These are phyloP conservation scores for Allobates femoralis DNA, from an alignment of 2,797 vertebrate genomes.

Conservation along the genomic window DNA sequence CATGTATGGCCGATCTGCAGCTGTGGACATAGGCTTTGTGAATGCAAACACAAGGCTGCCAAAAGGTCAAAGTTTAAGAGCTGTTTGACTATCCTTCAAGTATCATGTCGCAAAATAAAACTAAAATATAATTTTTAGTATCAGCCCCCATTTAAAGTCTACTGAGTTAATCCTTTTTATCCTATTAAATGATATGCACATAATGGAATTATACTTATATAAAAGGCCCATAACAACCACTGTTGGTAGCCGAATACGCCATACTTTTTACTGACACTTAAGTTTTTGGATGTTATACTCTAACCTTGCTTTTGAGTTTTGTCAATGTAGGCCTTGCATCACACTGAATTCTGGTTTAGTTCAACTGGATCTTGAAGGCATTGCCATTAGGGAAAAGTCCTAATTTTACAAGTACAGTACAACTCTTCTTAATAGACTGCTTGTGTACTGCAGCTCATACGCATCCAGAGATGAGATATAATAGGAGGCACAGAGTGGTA, in stretches of 20 bases:
- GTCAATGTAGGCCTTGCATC: too few species aligned
- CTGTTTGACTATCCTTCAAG: not conserved
- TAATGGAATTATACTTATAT: not conserved
- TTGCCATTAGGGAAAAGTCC: too few species aligned
- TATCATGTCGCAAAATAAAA: not conserved
- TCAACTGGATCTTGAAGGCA: too few species aligned
- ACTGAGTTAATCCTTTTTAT: not conserved
- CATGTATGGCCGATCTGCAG: not conserved
- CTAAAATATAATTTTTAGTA: not conserved
- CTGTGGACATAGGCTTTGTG: not conserved
- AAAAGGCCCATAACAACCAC: not conserved
- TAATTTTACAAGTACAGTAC: too few species aligned
- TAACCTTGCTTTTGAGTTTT: not conserved
- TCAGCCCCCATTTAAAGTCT: not conserved
- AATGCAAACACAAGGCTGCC: not conserved
- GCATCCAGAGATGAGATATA: not conserved
- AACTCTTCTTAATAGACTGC: too few species aligned
- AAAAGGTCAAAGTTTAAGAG: not conserved
- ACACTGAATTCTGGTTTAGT: too few species aligned
- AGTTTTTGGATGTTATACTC: not conserved
- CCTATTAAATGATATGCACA: not conserved
- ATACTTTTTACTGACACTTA: not conserved
- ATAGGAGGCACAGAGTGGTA: not conserved
- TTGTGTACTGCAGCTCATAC: too few species aligned
- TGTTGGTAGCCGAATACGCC: not conserved